A percentile compares a stretch with the other conserved stretches of the same genome.
These are phyloP conservation scores for Dryococelus australis DNA, from an alignment of 2,888 invertebrate genomes.

Conservation along the genomic window DNA sequence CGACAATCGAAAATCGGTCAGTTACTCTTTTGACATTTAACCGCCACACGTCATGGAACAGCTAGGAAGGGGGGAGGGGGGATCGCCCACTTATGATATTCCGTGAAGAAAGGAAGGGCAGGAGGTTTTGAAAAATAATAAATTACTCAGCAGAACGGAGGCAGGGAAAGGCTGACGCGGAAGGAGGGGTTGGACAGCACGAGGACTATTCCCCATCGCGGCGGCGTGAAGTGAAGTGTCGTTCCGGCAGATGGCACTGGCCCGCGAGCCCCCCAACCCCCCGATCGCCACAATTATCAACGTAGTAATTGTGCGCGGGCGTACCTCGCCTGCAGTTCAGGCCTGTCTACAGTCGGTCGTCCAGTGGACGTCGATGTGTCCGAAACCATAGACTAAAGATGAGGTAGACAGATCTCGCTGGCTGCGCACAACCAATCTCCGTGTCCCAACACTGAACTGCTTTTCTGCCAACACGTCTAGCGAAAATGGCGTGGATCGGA, in stretches of 20 bases:
- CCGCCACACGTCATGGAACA: neutral
- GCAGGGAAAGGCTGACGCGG: neutral
- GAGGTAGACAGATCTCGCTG: no score
- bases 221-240: constrained; percentile 20
- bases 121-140: neutral
- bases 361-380: no score
- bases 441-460: no score
- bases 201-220: constrained; percentile 16
- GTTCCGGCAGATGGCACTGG: constrained; percentile 1
- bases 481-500: no score
- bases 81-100: neutral
- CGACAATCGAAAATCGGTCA: neutral
- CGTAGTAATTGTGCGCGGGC: neutral
- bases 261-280: no score
- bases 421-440: no score
- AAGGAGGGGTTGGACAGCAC: neutral
- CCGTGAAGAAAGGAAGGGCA: neutral
- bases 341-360: no score
- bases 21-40: neutral
- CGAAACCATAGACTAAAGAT: no score
- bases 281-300: neutral
- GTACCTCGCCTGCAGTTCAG: no score
- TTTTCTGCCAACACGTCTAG: no score
- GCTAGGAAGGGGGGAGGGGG: no score
- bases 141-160: neutral